These are phyloP conservation scores for Podarcis raffonei DNA, from an alignment of 2,113 vertebrate genomes.

Conservation along the genomic window DNA sequence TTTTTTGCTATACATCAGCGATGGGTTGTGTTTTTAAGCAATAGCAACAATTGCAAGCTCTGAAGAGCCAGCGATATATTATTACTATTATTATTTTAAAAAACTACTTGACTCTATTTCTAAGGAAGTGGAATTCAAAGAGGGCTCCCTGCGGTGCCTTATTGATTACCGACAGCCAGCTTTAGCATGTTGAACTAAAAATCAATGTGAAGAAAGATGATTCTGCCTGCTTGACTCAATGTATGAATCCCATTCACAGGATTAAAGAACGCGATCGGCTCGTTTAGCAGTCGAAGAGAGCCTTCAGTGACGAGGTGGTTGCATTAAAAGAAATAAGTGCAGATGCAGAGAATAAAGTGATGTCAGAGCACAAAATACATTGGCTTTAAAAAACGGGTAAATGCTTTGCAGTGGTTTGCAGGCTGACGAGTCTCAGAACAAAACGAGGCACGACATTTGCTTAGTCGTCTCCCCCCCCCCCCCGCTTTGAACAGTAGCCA, in stretches of 20 bases:
- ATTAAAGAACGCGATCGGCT: conserved; percentile 65
- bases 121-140: conserved; percentile 30
- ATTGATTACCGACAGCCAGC: conserved; percentile 57
- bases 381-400: conserved; percentile 24
- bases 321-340: conserved; percentile 52
- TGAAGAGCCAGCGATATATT: neutral
- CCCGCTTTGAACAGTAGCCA: neutral
- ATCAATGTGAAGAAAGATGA: conserved; percentile 58
- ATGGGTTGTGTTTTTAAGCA: conserved; percentile 8
- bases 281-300: conserved; percentile 62
- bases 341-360: conserved; percentile 61
- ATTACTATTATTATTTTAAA: neutral
- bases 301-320: conserved; percentile 51
- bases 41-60: neutral
- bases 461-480: neutral
- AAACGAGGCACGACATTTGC: neutral
- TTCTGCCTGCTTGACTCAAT: conserved; percentile 56
- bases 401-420: conserved; percentile 59
- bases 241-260: conserved; percentile 55
- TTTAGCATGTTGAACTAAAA: conserved; percentile 50
- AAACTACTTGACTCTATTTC: neutral
- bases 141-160: neutral
- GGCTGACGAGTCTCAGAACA: conserved; percentile 5
- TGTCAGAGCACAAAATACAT: conserved; percentile 54
- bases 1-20: accelerated